Conservation (phyloP, 2,797 vertebrate species). For the Scomberomorus guttatus region DNA sequence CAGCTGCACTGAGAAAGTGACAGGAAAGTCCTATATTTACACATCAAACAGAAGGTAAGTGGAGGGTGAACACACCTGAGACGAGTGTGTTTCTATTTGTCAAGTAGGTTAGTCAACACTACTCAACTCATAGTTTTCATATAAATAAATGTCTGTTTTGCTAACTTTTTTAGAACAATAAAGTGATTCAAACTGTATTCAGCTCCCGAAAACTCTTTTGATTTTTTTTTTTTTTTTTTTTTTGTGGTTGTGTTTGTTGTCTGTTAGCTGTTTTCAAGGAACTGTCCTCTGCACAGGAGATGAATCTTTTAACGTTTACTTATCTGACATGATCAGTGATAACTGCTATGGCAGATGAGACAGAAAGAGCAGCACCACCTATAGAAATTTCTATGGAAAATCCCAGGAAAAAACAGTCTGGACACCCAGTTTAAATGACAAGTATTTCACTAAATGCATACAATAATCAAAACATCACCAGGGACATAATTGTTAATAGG, state of each 20-base stretch:
- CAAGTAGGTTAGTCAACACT: neutral
- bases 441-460: neutral
- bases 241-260: neutral
- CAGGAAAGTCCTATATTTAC: slow-evolving; percentile 38
- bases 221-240: neutral
- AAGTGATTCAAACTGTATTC: neutral
- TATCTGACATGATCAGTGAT: neutral
- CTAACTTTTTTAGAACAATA: neutral
- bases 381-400: neutral
- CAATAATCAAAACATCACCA: neutral
- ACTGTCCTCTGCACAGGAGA: neutral
- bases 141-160: neutral
- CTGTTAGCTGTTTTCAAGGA: neutral
- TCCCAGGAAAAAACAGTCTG: neutral
- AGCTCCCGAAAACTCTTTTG: neutral
- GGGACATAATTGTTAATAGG: neutral
- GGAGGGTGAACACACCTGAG: slow-evolving; percentile 8
- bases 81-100: neutral
- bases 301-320: neutral
- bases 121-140: slow-evolving; percentile 1
- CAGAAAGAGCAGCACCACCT: neutral
- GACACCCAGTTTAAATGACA: neutral
- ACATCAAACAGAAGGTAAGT: slow-evolving; percentile 51
- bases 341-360: neutral
- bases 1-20: slow-evolving; percentile 33